Percentiles rank a stretch among this genome's conserved stretches.
These are phyloP conservation scores for Myodes glareolus DNA, from an alignment of 2,113 vertebrate species.

Conservation along the genomic window DNA sequence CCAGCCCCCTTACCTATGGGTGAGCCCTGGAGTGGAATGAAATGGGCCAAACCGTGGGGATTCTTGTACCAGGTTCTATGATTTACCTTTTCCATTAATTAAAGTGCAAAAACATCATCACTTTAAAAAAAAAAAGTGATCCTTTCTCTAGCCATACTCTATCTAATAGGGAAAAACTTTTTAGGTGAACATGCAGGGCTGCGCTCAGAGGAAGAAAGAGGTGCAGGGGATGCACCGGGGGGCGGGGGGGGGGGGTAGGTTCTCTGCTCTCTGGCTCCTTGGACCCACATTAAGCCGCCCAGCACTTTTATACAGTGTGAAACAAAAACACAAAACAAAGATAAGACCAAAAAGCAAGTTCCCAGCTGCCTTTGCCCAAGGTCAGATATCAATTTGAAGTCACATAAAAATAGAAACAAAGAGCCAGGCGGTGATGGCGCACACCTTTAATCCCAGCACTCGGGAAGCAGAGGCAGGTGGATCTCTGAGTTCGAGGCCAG, in stretches of 20 bases:
- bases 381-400: constrained; percentile 17
- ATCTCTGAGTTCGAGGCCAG: neutral
- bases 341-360: constrained; percentile 27
- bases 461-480: neutral
- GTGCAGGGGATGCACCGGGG: neutral
- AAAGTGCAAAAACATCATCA: neutral
- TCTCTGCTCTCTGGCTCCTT: constrained; percentile 16
- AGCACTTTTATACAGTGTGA: neutral
- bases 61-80: neutral
- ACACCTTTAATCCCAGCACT: neutral
- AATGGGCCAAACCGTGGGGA: neutral
- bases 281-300: constrained; percentile 27
- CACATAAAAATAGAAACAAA: neutral
- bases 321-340: constrained; percentile 5
- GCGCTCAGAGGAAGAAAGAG: neutral
- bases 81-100: constrained; percentile 16
- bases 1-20: neutral
- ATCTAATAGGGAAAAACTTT: neutral
- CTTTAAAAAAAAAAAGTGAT: neutral
- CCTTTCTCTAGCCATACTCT: neutral
- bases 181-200: neutral
- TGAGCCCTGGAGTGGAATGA: neutral
- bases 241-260: neutral
- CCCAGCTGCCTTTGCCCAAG: neutral
- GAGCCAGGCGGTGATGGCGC: neutral